phyloP scores from a whole-genome alignment of 2,113 vertebrate genomes.

The Larimichthys crocea region DNA sequence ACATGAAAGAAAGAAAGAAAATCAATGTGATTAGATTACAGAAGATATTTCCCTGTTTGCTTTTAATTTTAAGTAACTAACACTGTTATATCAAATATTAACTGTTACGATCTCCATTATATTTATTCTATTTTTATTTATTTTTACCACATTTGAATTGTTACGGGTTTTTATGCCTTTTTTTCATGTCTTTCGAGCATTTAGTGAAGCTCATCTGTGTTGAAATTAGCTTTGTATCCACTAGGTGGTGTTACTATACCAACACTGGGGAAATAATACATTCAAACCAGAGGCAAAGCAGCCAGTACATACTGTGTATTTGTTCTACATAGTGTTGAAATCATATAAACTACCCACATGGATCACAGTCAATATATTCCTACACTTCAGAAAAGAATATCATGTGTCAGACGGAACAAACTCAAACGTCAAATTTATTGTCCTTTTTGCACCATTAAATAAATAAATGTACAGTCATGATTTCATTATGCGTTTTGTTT shows the following conservation, averaged over 20 bases:
- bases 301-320: neutral
- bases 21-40: neutral
- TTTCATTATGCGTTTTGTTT: neutral
- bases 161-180: too few relatives aligned
- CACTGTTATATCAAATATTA: neutral
- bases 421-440: neutral
- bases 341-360: neutral
- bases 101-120: neutral
- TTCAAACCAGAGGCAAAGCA: neutral
- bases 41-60: neutral
- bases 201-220: neutral
- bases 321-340: neutral
- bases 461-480: neutral
- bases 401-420: neutral
- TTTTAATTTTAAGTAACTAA: neutral
- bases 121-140: neutral
- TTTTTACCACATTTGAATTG: neutral
- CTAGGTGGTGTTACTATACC: conserved; percentile 26
- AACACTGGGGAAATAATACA: neutral
- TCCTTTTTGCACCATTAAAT: conserved; percentile 11
- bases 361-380: neutral
- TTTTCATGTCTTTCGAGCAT: neutral
- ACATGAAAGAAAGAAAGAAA: neutral
- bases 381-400: neutral
- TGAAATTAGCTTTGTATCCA: conserved; percentile 26